Conservation (phyloP, 2,888 invertebrate species). For the Drosophila flavopinicola region DNA sequence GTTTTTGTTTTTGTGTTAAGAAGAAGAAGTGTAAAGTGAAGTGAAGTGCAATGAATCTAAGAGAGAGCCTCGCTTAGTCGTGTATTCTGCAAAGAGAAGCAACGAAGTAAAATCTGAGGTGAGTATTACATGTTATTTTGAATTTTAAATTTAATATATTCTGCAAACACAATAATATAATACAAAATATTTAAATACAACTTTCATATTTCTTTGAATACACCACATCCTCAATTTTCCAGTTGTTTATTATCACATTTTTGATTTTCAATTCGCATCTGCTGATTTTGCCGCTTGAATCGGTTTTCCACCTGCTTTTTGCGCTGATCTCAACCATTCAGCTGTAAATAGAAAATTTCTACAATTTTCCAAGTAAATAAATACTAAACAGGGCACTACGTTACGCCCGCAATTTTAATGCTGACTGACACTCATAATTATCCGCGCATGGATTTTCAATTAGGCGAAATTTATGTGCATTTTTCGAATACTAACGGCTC, state of each 20-base stretch:
- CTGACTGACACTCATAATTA: conserved; percentile 69
- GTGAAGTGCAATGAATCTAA: too few relatives aligned
- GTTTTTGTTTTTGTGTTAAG: too few relatives aligned
- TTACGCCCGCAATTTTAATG: conserved; percentile 51
- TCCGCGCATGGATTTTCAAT: conserved; percentile 77
- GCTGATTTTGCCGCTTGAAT: conserved; percentile 1
- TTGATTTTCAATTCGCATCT: background rate
- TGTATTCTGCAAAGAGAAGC: too few relatives aligned
- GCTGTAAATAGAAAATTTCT: conserved; percentile 5
- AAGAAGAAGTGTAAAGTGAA: too few relatives aligned
- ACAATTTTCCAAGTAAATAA: conserved; percentile 33
- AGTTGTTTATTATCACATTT: background rate
- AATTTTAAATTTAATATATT: too few relatives aligned
- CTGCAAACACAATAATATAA: too few relatives aligned
- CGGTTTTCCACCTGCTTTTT: conserved; percentile 27
- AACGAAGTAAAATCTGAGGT: too few relatives aligned
- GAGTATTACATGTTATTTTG: too few relatives aligned
- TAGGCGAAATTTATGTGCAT: conserved; percentile 78
- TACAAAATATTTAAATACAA: too few relatives aligned
- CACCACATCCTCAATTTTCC: background rate
- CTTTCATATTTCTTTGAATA: too few relatives aligned
- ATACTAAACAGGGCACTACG: conserved; percentile 27
- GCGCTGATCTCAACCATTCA: background rate
- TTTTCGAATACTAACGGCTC: conserved; percentile 75
- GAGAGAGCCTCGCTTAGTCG: too few relatives aligned